Conservation (phyloP, 2,888 invertebrate genomes). For the Nemapogon koenigi region DNA sequence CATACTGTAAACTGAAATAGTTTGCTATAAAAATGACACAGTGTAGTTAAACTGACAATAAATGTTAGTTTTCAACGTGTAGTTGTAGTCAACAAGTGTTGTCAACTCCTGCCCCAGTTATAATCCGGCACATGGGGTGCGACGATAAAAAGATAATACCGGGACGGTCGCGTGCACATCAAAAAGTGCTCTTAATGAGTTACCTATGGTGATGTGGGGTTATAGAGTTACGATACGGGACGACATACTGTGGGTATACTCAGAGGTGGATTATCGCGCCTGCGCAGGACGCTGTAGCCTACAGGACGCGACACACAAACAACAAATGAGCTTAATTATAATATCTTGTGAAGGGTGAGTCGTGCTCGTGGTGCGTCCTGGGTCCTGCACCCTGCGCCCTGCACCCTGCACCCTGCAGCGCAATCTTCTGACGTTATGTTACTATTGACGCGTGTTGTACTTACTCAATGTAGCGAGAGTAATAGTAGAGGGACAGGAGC, state of each 20-base stretch:
- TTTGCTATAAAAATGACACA: too few relatives aligned
- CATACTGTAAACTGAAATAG: too few relatives aligned
- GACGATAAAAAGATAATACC: conserved; percentile 64
- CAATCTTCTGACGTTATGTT: conserved; percentile 28
- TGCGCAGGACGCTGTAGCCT: conserved; percentile 29
- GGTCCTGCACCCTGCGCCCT: conserved; percentile 7
- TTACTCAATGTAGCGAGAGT: conserved; percentile 51
- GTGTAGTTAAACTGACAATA: not conserved
- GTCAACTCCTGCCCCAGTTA: conserved; percentile 27
- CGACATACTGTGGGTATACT: not conserved
- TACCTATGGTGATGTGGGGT: conserved; percentile 57
- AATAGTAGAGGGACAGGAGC: conserved; percentile 23
- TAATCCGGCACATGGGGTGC: conserved; percentile 58
- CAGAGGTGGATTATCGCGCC: conserved; percentile 53
- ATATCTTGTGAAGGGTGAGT: conserved; percentile 47
- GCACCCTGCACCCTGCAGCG: too few relatives aligned
- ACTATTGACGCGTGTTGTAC: conserved; percentile 49
- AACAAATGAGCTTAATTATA: conserved; percentile 61
- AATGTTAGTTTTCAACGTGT: too few relatives aligned
- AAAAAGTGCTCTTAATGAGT: conserved; percentile 50
- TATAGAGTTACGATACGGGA: too few relatives aligned
- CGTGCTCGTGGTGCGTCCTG: not conserved
- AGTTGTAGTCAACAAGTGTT: conserved; percentile 20
- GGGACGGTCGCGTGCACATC: conserved; percentile 57
- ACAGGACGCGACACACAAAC: conserved; percentile 23